Conservation (phyloP, 2,797 vertebrate species). For the Aviceda leuphotes region DNA sequence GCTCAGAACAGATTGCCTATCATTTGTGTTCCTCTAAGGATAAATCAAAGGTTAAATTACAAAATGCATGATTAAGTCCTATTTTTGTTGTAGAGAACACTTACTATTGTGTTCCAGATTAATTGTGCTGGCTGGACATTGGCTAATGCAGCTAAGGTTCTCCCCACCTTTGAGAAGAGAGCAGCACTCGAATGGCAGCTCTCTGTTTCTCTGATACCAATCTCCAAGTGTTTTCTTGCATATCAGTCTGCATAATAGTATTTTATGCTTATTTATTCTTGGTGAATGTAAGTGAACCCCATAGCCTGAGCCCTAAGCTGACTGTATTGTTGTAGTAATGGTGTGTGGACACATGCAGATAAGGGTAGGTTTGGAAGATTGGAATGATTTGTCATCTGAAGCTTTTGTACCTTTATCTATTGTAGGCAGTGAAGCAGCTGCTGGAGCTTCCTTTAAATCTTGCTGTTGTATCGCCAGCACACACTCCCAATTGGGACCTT, state of each 20-base stretch:
- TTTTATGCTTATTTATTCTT: background rate
- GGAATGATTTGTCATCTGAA: background rate
- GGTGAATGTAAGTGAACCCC: background rate
- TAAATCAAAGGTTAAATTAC: background rate
- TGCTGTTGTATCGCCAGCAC: slow-evolving; percentile 90
- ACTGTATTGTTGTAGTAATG: background rate
- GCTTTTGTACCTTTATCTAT: background rate
- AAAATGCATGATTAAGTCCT: background rate
- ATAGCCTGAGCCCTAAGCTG: background rate
- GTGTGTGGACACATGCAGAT: background rate
- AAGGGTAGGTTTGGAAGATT: background rate
- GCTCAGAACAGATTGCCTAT: background rate
- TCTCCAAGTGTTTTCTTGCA: background rate
- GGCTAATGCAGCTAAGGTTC: background rate
- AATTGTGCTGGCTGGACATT: background rate
- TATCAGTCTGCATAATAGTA: background rate
- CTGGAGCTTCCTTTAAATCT: slow-evolving; percentile 92
- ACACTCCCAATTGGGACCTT: slow-evolving; percentile 95
- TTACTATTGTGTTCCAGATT: background rate
- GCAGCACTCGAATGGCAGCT: background rate
- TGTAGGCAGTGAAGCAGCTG: slow-evolving; percentile 91
- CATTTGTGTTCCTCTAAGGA: background rate
- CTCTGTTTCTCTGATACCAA: background rate
- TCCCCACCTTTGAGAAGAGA: background rate
- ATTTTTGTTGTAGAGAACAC: background rate